Base-by-base conservation (phyloP, 2,888 invertebrate species). In the Pantelozetes paolii region DNA sequence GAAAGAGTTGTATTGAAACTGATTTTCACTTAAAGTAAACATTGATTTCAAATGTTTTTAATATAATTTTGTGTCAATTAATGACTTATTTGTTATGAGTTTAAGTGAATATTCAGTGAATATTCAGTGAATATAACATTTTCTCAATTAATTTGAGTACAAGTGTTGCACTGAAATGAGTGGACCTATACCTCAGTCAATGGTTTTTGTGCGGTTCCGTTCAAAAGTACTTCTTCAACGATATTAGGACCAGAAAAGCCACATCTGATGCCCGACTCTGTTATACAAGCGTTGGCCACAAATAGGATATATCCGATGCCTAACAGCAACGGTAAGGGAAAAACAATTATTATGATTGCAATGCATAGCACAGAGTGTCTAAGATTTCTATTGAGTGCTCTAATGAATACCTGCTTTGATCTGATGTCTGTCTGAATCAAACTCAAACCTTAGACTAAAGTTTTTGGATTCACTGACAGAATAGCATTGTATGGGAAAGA, bases 401-500 rank as follows among this genome's bases (percentile, higher is more conserved):
- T 36, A 9, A 48, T n/a, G 1, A 62, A 30, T 62, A 62, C 62
- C 62, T 30, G 62, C 30, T 18, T 30, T 28, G 28, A 6, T 23
- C 5, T 30, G 62, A 30, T 26, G 26, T 30, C 64, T 77, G 77
- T 69, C 76, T 78, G n/a, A 15, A 64, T 67, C 48, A 32, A 67
- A 73, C 23, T 62, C 48, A 36, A 73, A 67, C 13, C 26, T 13
- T 15, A 67, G 64, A 9, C 50, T n/a, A 54, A 73, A 73, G 13
- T 6, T 45, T 15, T 64, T n/a, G 57, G 20, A 40, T 76, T 82
- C 83, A 74, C 80, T 79, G 26, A 82, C 74, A 2, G 82, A 80
- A 76, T 82, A 81, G 77, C 82, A 81, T 78, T 83, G 83, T 15
- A 82, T 77, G 2, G 81, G 81, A 75, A 83, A 83, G 71, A 82